Evolutionary conservation across 1,140 invertebrate species (phyloP), one percentile per base, ranked within the genome.

Genomic region (Drosophila melanogaster): DNA sequence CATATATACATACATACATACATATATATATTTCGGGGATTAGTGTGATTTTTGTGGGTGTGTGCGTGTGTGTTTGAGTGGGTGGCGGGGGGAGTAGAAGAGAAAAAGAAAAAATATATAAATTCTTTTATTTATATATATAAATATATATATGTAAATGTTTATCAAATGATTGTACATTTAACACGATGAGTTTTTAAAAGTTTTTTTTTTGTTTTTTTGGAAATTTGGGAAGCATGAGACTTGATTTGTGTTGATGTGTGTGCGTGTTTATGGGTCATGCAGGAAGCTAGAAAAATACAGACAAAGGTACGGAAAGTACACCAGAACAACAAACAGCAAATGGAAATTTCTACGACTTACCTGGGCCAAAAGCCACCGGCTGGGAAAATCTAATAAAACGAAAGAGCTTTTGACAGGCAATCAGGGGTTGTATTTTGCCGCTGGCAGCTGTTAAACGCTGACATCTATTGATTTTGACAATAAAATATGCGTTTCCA

Each of bases 381-480:
- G 30, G 37, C 12, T 19, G 19, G 5, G 44, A 38, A 76, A 83
- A 79, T 79, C 54, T 15, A 79, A 84, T 84, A 79, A 79, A 65
- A 58, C 62, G 43, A 64, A 62, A 60, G 56, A 54, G 47, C 49
- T 46, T 57, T 53, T 74, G 50, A 50, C 58, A 62, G 40, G 17
- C 30, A 57, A 24, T 47, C 33, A 11, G 10, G 33, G 4, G 8
- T 12, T 30, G 30, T 30, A 30, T 30, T 10, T 30, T 44, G 49
- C 44, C 75, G 71, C 81, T 64, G 75, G 65, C 75, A 81, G 59
- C 71, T 87, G 67, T 76, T 81, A 87, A 87, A 81, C 60, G 83
- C 79, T 76, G 83, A 86, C 83, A 87, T 86, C 79, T 78, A 81
- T 86, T 76, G 79, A 86, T 79, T 87, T 81, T 83, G 81, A 86